Percentiles rank a stretch among this genome's conserved stretches.
Evolutionary conservation across 2,797 vertebrate species (phyloP).

Genomic region (Xerus rutilus): DNA sequence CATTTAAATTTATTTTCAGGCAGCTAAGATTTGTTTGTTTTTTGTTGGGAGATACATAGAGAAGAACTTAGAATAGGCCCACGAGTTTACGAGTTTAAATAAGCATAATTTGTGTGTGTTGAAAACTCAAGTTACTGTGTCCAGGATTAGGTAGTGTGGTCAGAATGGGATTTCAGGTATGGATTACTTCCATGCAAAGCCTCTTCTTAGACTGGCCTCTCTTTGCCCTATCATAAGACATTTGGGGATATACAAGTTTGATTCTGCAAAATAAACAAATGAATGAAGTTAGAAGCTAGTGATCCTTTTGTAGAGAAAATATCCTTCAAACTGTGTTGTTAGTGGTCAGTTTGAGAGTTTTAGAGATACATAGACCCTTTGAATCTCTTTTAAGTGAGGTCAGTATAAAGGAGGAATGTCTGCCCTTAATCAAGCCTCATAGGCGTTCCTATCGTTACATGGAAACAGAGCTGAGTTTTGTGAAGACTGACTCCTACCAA

Average conservation of each 20-base stretch:
- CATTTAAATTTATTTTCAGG: background rate
- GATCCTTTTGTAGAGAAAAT: conserved; percentile 16
- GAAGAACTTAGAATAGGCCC: background rate
- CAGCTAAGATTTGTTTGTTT: background rate
- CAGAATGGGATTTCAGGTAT: background rate
- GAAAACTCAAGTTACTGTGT: background rate
- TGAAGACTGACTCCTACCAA: background rate
- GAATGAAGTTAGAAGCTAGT: background rate
- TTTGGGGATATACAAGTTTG: background rate
- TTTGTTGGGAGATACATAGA: background rate
- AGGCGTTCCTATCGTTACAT: background rate
- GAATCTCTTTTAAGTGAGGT: conserved; percentile 17
- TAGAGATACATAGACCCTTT: background rate
- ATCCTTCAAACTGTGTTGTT: background rate
- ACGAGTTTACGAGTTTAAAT: conserved; percentile 1
- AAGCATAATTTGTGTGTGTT: background rate
- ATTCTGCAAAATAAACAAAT: background rate
- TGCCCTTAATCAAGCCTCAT: conserved; percentile 27
- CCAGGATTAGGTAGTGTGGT: background rate
- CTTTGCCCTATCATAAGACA: background rate
- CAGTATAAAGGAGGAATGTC: conserved; percentile 2
- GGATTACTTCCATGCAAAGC: background rate
- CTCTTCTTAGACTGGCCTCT: background rate
- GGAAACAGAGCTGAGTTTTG: conserved; percentile 55
- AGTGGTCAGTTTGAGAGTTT: background rate